phyloP scores from a whole-genome alignment of 2,888 invertebrate species.

The Harpagoxenus sublaevis region DNA sequence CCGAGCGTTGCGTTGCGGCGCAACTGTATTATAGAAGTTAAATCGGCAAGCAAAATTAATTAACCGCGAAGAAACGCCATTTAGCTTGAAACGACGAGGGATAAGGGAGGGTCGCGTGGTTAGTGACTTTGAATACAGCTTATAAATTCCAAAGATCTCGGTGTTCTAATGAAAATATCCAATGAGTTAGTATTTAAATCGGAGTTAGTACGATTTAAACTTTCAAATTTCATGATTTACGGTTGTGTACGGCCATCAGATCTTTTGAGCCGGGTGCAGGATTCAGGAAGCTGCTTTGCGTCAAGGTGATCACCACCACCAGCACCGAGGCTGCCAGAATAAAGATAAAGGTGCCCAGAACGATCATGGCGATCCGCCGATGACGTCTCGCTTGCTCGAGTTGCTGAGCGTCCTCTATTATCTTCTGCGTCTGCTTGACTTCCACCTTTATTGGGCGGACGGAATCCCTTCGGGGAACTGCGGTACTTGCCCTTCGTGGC shows the following conservation, averaged over 20 bases:
- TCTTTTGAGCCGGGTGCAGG: constrained; percentile 88
- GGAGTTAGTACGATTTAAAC: not conserved
- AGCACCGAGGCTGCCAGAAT: constrained; percentile 91
- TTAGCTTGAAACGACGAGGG: not conserved
- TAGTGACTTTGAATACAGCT: not conserved
- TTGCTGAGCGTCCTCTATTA: constrained; percentile 85
- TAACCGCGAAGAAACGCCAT: not conserved
- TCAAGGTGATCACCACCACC: constrained; percentile 93
- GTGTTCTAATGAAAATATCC: not conserved
- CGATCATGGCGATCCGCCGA: constrained; percentile 90
- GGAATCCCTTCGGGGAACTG: constrained; percentile 94
- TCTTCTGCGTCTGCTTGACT: constrained; percentile 85
- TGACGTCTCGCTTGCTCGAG: constrained; percentile 90
- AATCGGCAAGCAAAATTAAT: not conserved
- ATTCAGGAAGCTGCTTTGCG: constrained; percentile 90
- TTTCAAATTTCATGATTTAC: constrained; percentile 71
- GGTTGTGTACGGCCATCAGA: constrained; percentile 80
- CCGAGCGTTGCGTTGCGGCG: constrained; percentile 21
- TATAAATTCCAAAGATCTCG: not conserved
- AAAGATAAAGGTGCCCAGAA: constrained; percentile 91
- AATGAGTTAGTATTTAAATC: not conserved
- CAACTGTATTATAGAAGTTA: not conserved
- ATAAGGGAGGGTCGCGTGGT: not conserved
- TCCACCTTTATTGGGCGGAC: constrained; percentile 85
- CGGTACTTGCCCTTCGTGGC: constrained; percentile 73